Evolutionary conservation across 1,140 invertebrate species (phyloP), one percentile per base, ranked within the genome.

Genomic region (Nasonia longicornis): DNA sequence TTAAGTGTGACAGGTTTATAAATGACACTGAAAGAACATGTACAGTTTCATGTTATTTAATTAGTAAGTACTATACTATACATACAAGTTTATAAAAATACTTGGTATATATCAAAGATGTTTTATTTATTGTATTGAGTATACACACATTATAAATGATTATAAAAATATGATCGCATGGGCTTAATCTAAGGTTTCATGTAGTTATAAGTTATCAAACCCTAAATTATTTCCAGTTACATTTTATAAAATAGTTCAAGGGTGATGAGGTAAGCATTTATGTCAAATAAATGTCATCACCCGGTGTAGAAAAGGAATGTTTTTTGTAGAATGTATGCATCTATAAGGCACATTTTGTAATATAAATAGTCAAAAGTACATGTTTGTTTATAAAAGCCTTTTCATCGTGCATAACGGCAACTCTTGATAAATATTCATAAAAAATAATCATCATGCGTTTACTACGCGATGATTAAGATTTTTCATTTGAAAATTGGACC

Each of bases 71-170:
- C 58, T 77, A 64, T 78, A 77, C 58, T 77, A 64, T 29, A 78
- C 38, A 78, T 78, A 82, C 58, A 78, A 82, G 10, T 77, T 11
- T n/a, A 8, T 63, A 81, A 81, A 76, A 81, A 81, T 80, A 75
- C 72, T 31, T 71, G 69, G 22, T 2, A 45, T n/a, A 74, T n/a
- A 74, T 77, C 63, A 81, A 81, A 70, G 70, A 63, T n/a, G 20
- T 42, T 48, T 70, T 38, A 31, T 77, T 76, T 71, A 76, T 75
- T 76, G 22, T 70, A 69, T 45, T 26, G 63, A 35, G 38, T 63
- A 74, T 75, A 71, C 69, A 11, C 20, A 71, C 20, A 63, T 38
- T 16, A 63, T 64, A 72, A 77, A 77, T 64, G 66, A 52, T 26
- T 81, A 81, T 29, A 81, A 81, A 77, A 77, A 81, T 81, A 81